phyloP scores from a whole-genome alignment of 1,140 invertebrate species.

The Diorhabda elongata region DNA sequence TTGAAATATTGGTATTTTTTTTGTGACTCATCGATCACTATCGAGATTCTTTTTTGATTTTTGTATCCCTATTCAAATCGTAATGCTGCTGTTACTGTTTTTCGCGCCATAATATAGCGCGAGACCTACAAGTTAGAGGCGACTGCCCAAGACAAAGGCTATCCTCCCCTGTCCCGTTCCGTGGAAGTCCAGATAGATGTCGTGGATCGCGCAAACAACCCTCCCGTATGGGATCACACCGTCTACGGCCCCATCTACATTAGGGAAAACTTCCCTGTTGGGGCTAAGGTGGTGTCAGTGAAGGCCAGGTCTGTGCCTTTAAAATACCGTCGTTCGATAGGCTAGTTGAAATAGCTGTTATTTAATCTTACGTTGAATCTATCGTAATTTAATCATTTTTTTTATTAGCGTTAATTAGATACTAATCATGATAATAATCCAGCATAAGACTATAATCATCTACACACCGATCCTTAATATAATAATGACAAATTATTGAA shows the following conservation, averaged over 20 bases:
- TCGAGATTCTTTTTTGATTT: not conserved
- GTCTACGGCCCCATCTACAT: conserved; percentile 95
- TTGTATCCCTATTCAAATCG: conserved; percentile 1
- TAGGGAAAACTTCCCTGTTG: conserved; percentile 94
- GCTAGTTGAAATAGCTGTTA: not conserved
- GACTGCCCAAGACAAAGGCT: conserved; percentile 94
- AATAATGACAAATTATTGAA: too few relatives aligned
- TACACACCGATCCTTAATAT: too few relatives aligned
- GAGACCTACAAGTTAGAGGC: conserved; percentile 96
- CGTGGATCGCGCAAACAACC: conserved; percentile 95
- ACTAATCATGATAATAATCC: too few relatives aligned
- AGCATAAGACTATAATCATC: too few relatives aligned
- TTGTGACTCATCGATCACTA: too few relatives aligned
- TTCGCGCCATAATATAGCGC: conserved; percentile 62
- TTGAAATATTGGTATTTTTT: too few relatives aligned
- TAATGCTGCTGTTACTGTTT: conserved; percentile 19
- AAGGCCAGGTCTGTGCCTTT: conserved; percentile 88
- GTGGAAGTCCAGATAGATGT: conserved; percentile 97
- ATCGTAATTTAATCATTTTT: too few relatives aligned
- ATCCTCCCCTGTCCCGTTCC: conserved; percentile 85
- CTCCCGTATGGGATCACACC: conserved; percentile 92
- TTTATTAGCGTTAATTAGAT: too few relatives aligned
- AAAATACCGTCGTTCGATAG: conserved; percentile 9
- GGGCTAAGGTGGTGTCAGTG: conserved; percentile 92
- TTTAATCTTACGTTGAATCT: not conserved